phyloP scores from a whole-genome alignment of 2,888 invertebrate species.

The Strigamia transsilvanica region DNA sequence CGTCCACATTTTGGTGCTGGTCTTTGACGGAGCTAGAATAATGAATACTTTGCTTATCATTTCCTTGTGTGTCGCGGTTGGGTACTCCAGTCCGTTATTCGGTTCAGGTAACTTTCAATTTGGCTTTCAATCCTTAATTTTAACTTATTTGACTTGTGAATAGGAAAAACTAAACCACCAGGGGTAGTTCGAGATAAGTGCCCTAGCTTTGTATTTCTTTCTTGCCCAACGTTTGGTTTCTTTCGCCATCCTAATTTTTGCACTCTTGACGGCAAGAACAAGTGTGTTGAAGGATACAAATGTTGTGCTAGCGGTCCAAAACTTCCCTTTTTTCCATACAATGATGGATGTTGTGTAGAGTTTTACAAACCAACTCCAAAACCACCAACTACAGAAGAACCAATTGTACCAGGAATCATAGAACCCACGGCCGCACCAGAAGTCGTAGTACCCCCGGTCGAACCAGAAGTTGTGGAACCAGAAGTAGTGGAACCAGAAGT shows the following conservation, averaged over 20 bases:
- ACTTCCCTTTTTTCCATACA: neutral
- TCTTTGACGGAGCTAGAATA: neutral
- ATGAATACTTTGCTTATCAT: neutral
- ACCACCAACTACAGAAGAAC: neutral
- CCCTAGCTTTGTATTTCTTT: neutral
- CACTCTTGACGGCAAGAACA: neutral
- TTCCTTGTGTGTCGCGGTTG: neutral
- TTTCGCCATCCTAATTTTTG: neutral
- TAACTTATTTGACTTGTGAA: too few relatives aligned
- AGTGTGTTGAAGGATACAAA: neutral
- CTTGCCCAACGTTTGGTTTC: neutral
- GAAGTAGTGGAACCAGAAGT: neutral
- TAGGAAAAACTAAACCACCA: neutral
- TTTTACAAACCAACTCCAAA: neutral
- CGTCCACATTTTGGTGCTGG: neutral
- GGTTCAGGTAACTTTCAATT: neutral
- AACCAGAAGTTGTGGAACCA: neutral
- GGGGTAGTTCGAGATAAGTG: neutral
- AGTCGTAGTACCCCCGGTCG: neutral
- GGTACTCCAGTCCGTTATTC: neutral
- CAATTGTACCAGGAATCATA: neutral
- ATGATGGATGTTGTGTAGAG: conserved; percentile 7
- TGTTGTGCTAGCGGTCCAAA: conserved; percentile 4
- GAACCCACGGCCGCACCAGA: neutral
- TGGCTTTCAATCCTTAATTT: too few relatives aligned